Evolutionary conservation across 2,797 vertebrate genomes (phyloP).

Genomic region (Coendou prehensilis): DNA sequence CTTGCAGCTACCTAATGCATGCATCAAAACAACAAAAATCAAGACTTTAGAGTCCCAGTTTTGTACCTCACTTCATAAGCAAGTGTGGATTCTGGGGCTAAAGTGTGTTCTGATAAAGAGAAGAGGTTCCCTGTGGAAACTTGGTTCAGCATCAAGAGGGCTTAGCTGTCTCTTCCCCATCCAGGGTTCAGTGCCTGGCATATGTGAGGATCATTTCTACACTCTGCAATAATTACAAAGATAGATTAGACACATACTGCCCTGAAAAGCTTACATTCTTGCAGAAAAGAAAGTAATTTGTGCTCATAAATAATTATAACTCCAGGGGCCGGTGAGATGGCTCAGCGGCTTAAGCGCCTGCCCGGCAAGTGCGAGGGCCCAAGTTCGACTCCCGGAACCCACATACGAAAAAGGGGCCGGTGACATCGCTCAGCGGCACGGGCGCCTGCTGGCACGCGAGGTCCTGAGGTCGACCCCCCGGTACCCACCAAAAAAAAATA

Average conservation of each 20-base stretch:
- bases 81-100: neutral
- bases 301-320: neutral
- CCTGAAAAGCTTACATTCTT: neutral
- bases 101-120: conserved; percentile 24
- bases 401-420: too few species aligned
- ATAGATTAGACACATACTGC: neutral
- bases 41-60: neutral
- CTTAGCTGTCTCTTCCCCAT: neutral
- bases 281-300: neutral
- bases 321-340: too few species aligned
- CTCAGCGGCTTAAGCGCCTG: too few species aligned
- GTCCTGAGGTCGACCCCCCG: too few species aligned
- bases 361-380: too few species aligned
- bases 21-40: neutral
- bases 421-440: too few species aligned
- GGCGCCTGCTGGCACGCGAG: too few species aligned
- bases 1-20: neutral
- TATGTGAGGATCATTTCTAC: neutral
- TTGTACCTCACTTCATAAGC: neutral
- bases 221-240: neutral
- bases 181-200: neutral
- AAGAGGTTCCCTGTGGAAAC: neutral
- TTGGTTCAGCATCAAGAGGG: neutral
- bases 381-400: too few species aligned
- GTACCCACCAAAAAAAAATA: too few species aligned